phyloP scores from a whole-genome alignment of 2,888 invertebrate genomes.

The Lobophora halterata region DNA sequence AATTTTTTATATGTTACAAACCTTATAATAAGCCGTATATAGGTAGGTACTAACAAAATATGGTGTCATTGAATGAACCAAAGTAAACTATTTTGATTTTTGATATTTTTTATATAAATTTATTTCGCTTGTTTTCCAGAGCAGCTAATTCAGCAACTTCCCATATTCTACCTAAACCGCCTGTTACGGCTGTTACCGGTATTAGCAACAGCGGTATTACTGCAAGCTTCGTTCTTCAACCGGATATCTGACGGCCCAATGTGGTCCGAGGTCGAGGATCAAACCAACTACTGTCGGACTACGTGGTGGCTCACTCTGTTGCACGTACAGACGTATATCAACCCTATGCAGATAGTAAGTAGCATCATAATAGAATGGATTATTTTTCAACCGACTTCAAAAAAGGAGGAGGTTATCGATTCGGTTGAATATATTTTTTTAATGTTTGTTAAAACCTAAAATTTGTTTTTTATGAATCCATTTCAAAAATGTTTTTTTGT shows the following conservation, averaged over 20 bases:
- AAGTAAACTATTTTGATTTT: slow-evolving; percentile 2
- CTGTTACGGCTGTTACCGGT: slow-evolving; percentile 54
- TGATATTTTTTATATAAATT: slow-evolving; percentile 20
- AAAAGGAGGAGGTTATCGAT: too few species aligned
- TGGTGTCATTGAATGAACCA: too few species aligned
- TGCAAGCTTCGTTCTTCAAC: slow-evolving; percentile 53
- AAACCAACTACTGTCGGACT: slow-evolving; percentile 32
- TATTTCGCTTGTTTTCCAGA: too few species aligned
- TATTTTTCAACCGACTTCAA: too few species aligned
- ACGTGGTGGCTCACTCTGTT: slow-evolving; percentile 57
- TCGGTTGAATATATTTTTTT: too few species aligned
- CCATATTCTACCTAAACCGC: slow-evolving; percentile 56
- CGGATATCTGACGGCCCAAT: slow-evolving; percentile 50
- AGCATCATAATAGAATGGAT: background rate
- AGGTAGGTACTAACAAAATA: too few species aligned
- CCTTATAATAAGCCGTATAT: background rate
- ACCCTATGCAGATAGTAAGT: slow-evolving; percentile 36
- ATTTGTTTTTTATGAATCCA: too few species aligned
- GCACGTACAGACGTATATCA: slow-evolving; percentile 51
- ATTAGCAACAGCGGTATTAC: slow-evolving; percentile 46
- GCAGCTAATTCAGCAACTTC: slow-evolving; percentile 46
- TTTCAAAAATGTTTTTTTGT: too few species aligned
- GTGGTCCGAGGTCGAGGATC: slow-evolving; percentile 54
- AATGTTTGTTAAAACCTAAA: too few species aligned
- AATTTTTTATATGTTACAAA: too few species aligned